phyloP scores from a whole-genome alignment of 2,888 invertebrate species.

The Mythimna loreyi region DNA sequence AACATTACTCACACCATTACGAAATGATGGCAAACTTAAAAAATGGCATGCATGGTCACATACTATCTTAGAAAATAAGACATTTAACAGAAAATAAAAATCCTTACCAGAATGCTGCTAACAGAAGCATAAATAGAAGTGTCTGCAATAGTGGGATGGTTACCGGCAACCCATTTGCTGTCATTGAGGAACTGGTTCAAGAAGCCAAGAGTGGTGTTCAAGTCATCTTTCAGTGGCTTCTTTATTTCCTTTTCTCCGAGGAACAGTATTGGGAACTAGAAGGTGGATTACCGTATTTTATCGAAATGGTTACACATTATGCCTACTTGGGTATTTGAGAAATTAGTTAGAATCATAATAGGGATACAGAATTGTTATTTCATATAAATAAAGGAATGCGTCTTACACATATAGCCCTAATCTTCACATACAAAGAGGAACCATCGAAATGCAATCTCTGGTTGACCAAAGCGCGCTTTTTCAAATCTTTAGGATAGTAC shows the following conservation, averaged over 20 bases:
- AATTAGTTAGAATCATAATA: too few species aligned
- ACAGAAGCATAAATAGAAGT: slow-evolving; percentile 91
- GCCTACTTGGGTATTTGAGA: too few species aligned
- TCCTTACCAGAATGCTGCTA: slow-evolving; percentile 89
- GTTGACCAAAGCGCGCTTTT: slow-evolving; percentile 91
- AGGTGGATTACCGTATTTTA: too few species aligned
- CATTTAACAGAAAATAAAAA: too few species aligned
- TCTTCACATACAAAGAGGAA: slow-evolving; percentile 91
- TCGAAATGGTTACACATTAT: too few species aligned
- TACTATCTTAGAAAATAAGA: too few species aligned
- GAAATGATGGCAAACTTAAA: too few species aligned
- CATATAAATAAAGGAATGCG: too few species aligned
- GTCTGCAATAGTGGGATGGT: slow-evolving; percentile 92
- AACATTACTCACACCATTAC: too few species aligned
- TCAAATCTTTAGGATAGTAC: slow-evolving; percentile 91
- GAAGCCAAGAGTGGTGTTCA: slow-evolving; percentile 91
- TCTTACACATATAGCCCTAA: slow-evolving; percentile 91
- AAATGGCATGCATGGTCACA: too few species aligned
- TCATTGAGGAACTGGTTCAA: slow-evolving; percentile 91
- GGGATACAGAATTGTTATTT: too few species aligned
- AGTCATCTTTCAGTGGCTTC: slow-evolving; percentile 87
- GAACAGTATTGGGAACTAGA: slow-evolving; percentile 91
- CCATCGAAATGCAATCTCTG: slow-evolving; percentile 92
- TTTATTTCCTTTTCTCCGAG: slow-evolving; percentile 90
- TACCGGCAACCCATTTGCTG: slow-evolving; percentile 91